A percentile compares a stretch with the other conserved stretches of the same genome.
These are phyloP conservation scores for Arizona elegans DNA, from an alignment of 2,113 vertebrate genomes.

Conservation along the genomic window DNA sequence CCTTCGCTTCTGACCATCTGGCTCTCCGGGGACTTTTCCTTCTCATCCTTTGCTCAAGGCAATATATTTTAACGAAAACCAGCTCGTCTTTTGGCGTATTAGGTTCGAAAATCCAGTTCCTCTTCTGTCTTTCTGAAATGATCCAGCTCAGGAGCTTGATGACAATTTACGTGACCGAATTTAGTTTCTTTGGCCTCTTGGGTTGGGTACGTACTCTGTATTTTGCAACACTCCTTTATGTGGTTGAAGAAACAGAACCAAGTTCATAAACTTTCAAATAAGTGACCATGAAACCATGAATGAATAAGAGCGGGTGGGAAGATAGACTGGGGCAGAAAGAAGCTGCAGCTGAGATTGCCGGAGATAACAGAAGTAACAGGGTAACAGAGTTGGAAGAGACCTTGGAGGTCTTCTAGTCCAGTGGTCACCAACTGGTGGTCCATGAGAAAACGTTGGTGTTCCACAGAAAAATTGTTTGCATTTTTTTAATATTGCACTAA, in stretches of 20 bases:
- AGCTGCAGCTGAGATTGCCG: neutral
- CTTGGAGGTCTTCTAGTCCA: neutral
- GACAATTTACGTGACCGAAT: neutral
- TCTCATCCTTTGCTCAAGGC: conserved; percentile 13
- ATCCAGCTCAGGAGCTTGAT: conserved; percentile 28
- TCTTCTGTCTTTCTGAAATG: neutral
- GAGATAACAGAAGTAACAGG: neutral
- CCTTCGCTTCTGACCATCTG: neutral
- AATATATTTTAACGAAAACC: neutral
- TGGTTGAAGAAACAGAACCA: conserved; percentile 49
- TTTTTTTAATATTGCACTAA: too few relatives aligned
- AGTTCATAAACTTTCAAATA: conserved; percentile 53
- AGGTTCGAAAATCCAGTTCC: neutral
- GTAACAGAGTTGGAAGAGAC: neutral
- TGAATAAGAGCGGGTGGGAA: conserved; percentile 33
- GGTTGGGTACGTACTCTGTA: neutral
- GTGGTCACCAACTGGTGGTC: too few relatives aligned
- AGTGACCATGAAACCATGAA: conserved; percentile 48
- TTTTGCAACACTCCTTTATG: conserved; percentile 22
- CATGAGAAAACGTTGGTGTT: too few relatives aligned
- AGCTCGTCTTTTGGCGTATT: neutral
- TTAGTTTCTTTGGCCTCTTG: neutral
- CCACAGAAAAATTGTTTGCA: too few relatives aligned
- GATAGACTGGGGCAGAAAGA: conserved; percentile 7
- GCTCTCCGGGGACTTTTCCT: neutral